Evolutionary conservation across 1,140 invertebrate genomes (phyloP).

Genomic region (Zaprionus davidi): DNA sequence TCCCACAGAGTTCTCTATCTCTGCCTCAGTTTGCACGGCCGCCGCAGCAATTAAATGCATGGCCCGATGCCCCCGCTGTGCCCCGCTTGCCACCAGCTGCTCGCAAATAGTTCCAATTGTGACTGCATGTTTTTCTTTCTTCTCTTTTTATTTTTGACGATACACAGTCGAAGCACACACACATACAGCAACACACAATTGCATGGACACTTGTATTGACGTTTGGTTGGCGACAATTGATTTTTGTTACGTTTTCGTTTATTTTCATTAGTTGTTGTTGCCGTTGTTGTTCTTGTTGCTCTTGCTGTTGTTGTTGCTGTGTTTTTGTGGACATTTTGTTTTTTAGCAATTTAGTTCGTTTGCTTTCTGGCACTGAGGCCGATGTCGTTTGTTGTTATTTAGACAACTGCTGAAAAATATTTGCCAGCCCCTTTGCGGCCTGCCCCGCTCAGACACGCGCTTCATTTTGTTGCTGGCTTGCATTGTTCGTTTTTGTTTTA

Average conservation of each 20-base stretch:
- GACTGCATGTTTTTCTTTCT: conserved; percentile 56
- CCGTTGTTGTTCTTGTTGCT: conserved; percentile 40
- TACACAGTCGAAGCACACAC: conserved; percentile 44
- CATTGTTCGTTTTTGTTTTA: not conserved
- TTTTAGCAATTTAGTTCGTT: conserved; percentile 82
- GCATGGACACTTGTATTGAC: conserved; percentile 75
- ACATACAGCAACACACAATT: conserved; percentile 34
- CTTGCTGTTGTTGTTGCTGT: conserved; percentile 32
- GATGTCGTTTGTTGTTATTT: conserved; percentile 63
- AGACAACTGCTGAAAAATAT: conserved; percentile 75
- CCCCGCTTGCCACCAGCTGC: conserved; percentile 15
- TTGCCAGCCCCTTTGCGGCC: conserved; percentile 39
- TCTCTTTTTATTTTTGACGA: conserved; percentile 59
- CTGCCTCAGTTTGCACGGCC: conserved; percentile 40
- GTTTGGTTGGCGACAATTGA: conserved; percentile 81
- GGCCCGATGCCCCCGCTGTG: conserved; percentile 26
- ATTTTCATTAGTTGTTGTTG: conserved; percentile 71
- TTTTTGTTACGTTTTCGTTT: conserved; percentile 83
- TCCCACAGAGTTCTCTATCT: not conserved
- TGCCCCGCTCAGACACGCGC: conserved; percentile 63
- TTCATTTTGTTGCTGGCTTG: conserved; percentile 58
- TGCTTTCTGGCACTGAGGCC: conserved; percentile 71
- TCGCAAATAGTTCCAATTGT: conserved; percentile 74
- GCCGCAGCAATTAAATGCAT: conserved; percentile 67
- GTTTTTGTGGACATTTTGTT: conserved; percentile 47